These are phyloP conservation scores for Odontomyia ornata DNA, from an alignment of 2,888 invertebrate genomes.

Conservation along the genomic window DNA sequence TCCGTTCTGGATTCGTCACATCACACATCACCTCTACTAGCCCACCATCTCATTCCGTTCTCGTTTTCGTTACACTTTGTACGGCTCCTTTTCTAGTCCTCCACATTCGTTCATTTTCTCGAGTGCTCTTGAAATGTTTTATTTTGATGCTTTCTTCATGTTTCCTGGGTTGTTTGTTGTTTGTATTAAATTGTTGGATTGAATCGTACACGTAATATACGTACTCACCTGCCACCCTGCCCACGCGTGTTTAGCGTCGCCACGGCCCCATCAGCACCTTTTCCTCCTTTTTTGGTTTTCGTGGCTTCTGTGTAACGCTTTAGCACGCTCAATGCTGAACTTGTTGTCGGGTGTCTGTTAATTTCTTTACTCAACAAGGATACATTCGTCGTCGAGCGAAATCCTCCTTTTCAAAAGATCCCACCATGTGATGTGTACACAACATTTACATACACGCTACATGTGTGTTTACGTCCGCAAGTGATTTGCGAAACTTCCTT, in stretches of 20 bases:
- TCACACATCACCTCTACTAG: slow-evolving; percentile 12
- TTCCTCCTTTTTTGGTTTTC: too few species aligned
- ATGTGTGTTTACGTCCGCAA: slow-evolving; percentile 36
- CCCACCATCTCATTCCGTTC: background rate
- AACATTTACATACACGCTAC: background rate
- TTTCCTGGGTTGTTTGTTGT: slow-evolving; percentile 27
- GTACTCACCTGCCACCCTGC: slow-evolving; percentile 3
- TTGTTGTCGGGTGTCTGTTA: background rate
- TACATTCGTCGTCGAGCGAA: slow-evolving; percentile 1
- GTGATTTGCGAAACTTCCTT: slow-evolving; percentile 33
- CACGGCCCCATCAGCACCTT: background rate
- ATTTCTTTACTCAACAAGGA: background rate
- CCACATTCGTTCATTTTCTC: slow-evolving; percentile 35
- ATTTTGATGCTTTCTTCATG: slow-evolving; percentile 40
- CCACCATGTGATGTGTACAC: background rate
- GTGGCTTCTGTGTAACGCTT: background rate
- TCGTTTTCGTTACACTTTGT: background rate
- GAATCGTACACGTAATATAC: slow-evolving; percentile 9
- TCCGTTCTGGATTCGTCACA: slow-evolving; percentile 38
- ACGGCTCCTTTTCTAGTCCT: slow-evolving; percentile 17
- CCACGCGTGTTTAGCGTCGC: background rate
- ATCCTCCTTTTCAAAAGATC: background rate
- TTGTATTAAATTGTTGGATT: slow-evolving; percentile 29
- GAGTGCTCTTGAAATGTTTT: slow-evolving; percentile 41
- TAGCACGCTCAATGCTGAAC: background rate